Conservation (phyloP, 2,797 vertebrate genomes). For the Melanotaenia trifasciata region DNA sequence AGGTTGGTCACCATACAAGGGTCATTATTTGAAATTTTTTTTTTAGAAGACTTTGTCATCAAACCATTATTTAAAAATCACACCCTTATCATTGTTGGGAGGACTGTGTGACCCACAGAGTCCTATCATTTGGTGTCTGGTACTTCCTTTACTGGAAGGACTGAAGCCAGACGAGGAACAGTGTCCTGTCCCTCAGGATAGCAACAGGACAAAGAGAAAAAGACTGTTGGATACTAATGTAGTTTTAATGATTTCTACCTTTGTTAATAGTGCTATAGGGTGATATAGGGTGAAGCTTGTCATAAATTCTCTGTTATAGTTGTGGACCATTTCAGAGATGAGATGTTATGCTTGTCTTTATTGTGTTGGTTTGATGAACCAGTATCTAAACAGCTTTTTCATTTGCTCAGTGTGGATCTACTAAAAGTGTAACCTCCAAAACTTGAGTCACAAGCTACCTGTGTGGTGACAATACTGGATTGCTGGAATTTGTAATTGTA, state of each 20-base stretch:
- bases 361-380: neutral
- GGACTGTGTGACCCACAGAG: no score
- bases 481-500: conserved; percentile 4
- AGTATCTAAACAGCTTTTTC: neutral
- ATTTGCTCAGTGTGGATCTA: conserved; percentile 4
- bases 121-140: neutral
- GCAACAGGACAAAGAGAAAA: neutral
- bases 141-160: neutral
- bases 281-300: neutral
- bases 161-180: neutral
- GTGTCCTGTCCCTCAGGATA: neutral
- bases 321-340: neutral
- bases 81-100: neutral
- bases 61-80: neutral
- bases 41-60: neutral
- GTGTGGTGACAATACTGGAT: neutral
- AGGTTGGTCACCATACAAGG: no score
- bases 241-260: neutral
- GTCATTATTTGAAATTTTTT: no score
- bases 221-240: no score
- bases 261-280: no score
- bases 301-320: neutral
- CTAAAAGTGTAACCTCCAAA: neutral
- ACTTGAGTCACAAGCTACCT: conserved; percentile 7
- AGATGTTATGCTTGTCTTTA: neutral